Base-by-base conservation (phyloP, 2,113 vertebrate species). In the Salminus brasiliensis region DNA sequence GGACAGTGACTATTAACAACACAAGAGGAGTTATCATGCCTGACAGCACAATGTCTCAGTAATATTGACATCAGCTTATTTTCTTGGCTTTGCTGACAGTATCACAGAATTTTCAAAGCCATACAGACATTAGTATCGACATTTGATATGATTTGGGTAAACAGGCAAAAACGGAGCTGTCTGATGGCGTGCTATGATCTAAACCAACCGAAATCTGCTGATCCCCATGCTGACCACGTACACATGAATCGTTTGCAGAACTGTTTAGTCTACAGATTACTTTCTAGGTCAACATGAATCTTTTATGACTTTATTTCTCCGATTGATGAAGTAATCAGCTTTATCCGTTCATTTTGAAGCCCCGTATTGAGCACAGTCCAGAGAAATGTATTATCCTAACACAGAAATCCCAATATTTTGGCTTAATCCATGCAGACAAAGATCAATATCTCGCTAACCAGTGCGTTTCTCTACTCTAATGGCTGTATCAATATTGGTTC, bases 1-100 rank as follows among this genome's bases (percentile, higher is more conserved):
- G 59, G 29, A 15, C 59, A 18, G 30, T 34, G 2, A 62, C 16
- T 4, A 9, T 39, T 30, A 15, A 30, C 29, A 62, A 5, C 27
- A 62, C 25, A 27, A 18, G 1, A 15, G 21, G 59, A 12, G 25
- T 62, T 62, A 29, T 65, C 16, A n/a, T n/a, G 16, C 5, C 11
- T 65, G 30, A 65, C 30, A 65, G 32, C 32, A 65, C 60, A 65
- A 65, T 65, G 36, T 65, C 34, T 65, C 60, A 36, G 16, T 34
- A 65, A 34, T 36, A 1, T 11, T 65, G 62, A 66, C 34, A 66
- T 66, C 62, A n/a, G 2, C 60, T 18, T 21, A 21, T 60, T 66
- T 39, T 23, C 34, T 39, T 66, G 32, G 32, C 23, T 23, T 39
- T n/a, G 36, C 21, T 66, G 32, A 66, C 34, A 39, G 3, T 2